Evolutionary conservation across 2,113 vertebrate species (phyloP).

Genomic region (Ahaetulla prasina): DNA sequence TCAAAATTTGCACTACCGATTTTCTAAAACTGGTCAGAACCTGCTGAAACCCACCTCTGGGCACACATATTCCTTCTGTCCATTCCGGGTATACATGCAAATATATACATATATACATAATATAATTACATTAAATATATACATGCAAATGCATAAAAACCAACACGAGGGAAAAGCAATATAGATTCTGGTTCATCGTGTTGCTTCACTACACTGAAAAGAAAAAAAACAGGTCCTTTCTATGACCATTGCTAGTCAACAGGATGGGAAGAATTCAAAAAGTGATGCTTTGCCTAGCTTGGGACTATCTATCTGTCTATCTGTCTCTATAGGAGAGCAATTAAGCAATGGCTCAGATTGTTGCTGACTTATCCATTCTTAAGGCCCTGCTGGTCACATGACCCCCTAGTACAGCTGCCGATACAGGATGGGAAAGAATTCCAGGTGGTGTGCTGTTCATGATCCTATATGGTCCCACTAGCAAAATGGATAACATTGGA

Average conservation of each 20-base stretch:
- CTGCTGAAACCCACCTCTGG: too few relatives aligned
- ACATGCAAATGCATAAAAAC: neutral
- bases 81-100: rapidly evolving
- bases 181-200: neutral
- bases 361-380: neutral
- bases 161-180: neutral
- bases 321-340: neutral
- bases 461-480: neutral
- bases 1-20: too few relatives aligned
- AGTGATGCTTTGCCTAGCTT: neutral
- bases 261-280: neutral
- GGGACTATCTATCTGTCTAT: neutral
- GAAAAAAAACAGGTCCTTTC: neutral
- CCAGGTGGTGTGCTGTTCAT: neutral
- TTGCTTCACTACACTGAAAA: neutral
- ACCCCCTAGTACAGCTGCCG: neutral
- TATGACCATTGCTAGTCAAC: neutral
- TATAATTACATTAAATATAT: too few relatives aligned
- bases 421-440: neutral
- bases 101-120: too few relatives aligned
- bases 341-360: neutral
- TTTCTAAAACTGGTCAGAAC: too few relatives aligned
- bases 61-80: neutral
- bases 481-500: neutral
- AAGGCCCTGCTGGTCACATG: neutral